A percentile compares a stretch with the other conserved stretches of the same genome.
These are phyloP conservation scores for Drosophila anceps DNA, from an alignment of 2,888 invertebrate genomes.

Conservation along the genomic window DNA sequence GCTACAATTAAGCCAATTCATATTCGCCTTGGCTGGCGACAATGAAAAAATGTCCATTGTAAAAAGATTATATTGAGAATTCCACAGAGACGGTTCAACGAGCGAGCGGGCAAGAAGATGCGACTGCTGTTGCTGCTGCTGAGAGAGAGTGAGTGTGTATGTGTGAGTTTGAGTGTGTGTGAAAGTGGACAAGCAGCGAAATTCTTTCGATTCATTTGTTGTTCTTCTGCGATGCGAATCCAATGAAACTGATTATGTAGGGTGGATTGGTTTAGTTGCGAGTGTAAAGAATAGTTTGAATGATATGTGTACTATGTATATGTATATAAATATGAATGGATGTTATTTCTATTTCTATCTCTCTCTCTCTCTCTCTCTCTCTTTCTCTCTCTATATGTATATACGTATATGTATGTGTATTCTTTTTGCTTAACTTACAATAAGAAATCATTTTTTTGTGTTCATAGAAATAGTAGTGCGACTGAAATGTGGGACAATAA, in stretches of 20 bases:
- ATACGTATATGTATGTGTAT: no score
- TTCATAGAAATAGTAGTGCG: no score
- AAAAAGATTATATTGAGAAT: conserved; percentile 30
- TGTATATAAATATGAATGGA: background rate
- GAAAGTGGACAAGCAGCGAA: conserved; percentile 56
- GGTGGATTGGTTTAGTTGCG: background rate
- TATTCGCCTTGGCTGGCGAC: conserved; percentile 40
- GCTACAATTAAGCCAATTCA: conserved; percentile 22
- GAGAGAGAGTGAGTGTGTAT: conserved; percentile 4
- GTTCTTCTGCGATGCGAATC: conserved; percentile 10
- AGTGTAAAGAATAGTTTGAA: background rate
- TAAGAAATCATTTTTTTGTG: no score
- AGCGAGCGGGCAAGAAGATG: conserved; percentile 35
- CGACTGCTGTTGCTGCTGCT: background rate
- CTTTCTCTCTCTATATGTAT: no score
- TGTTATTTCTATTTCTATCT: background rate
- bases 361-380: background rate
- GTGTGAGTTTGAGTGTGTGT: conserved; percentile 23
- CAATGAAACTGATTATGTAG: background rate
- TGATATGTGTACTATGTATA: background rate
- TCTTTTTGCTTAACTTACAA: no score
- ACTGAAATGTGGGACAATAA: no score
- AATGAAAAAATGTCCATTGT: conserved; percentile 54
- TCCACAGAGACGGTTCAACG: conserved; percentile 46
- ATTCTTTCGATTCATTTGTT: conserved; percentile 59